These are phyloP conservation scores for Branchipolynoe longqiensis DNA, from an alignment of 2,888 invertebrate genomes.

Conservation along the genomic window DNA sequence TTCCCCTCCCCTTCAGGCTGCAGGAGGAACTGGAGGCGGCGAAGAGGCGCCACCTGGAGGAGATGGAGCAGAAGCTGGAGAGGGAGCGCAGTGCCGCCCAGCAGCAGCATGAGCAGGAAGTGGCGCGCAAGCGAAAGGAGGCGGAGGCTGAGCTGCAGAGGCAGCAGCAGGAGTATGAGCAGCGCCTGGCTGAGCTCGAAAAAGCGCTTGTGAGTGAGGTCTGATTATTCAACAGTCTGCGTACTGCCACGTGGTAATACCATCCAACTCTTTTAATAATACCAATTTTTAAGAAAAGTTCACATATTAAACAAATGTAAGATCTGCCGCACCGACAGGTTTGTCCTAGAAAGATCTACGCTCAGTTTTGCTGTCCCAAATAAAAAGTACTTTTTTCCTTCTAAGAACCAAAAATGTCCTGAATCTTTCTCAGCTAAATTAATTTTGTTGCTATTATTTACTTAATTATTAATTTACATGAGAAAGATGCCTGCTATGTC, in stretches of 20 bases:
- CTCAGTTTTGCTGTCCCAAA: no score
- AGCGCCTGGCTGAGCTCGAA: constrained; percentile 76
- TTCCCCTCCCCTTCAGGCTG: constrained; percentile 70
- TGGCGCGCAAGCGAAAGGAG: constrained; percentile 72
- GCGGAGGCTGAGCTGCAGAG: constrained; percentile 70
- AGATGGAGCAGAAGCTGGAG: constrained; percentile 74
- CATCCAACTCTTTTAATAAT: not conserved
- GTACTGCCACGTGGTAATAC: not conserved
- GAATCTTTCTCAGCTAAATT: no score
- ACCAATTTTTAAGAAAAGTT: not conserved
- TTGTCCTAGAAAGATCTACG: no score
- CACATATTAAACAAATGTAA: not conserved
- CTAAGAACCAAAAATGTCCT: no score
- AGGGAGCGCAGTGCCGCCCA: constrained; percentile 74
- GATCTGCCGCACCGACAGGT: no score
- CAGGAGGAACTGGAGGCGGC: constrained; percentile 75
- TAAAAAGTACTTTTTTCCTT: no score
- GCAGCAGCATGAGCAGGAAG: constrained; percentile 72
- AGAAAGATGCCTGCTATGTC: not conserved
- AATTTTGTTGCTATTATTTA: not conserved
- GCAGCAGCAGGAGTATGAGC: constrained; percentile 73
- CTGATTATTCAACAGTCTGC: not conserved
- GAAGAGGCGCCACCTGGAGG: constrained; percentile 71
- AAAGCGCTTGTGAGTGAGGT: constrained; percentile 71
- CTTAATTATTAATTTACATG: not conserved